Conservation (phyloP, 2,797 vertebrate species). For the Sebastes kiyomatsui region DNA sequence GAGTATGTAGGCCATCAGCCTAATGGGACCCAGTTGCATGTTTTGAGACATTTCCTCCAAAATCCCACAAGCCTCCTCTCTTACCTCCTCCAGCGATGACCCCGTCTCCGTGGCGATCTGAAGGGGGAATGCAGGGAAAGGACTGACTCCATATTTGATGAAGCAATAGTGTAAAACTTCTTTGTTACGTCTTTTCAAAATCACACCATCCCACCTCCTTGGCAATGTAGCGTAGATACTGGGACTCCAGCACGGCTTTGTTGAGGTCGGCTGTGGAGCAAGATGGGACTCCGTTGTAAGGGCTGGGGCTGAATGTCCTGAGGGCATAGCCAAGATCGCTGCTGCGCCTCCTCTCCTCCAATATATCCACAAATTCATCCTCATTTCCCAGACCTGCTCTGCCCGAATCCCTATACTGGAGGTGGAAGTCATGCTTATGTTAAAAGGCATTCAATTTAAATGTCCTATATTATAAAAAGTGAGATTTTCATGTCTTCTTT, state of each 20-base stretch:
- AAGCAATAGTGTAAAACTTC: neutral
- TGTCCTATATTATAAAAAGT: too few relatives aligned
- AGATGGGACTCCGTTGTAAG: slow-evolving; percentile 82
- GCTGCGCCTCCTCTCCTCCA: slow-evolving; percentile 88
- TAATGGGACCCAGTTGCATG: slow-evolving; percentile 88
- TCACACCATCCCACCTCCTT: slow-evolving; percentile 83
- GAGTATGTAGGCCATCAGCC: slow-evolving; percentile 88
- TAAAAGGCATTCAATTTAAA: neutral
- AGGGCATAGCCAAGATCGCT: slow-evolving; percentile 91
- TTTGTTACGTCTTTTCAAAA: neutral
- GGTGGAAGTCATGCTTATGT: neutral
- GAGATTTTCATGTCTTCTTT: too few relatives aligned
- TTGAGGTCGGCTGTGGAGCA: slow-evolving; percentile 86
- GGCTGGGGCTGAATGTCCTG: slow-evolving; percentile 87
- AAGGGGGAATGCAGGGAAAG: neutral
- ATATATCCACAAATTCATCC: slow-evolving; percentile 88
- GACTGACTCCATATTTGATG: neutral
- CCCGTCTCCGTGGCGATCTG: slow-evolving; percentile 88
- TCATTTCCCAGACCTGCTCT: slow-evolving; percentile 45
- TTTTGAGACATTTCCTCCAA: slow-evolving; percentile 95
- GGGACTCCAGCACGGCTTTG: slow-evolving; percentile 89
- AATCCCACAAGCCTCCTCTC: slow-evolving; percentile 84
- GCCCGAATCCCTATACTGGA: slow-evolving; percentile 60
- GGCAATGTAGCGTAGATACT: slow-evolving; percentile 86
- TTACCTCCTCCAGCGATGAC: slow-evolving; percentile 83